Percentiles rank a stretch among this genome's conserved stretches.
phyloP scores from a whole-genome alignment of 2,113 vertebrate genomes.

The Aythya baeri region DNA sequence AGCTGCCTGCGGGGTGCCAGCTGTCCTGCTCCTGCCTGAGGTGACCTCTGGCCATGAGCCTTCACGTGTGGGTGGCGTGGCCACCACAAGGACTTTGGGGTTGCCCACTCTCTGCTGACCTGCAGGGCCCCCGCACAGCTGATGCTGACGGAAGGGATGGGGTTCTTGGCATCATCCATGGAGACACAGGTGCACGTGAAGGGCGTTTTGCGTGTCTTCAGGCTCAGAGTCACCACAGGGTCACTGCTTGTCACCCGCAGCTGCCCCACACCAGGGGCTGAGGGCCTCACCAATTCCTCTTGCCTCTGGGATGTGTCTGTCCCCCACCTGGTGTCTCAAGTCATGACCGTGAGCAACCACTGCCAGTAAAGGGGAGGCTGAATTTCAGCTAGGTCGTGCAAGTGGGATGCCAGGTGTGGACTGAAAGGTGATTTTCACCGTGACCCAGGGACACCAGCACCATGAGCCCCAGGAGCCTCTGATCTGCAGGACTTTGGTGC shows the following conservation, averaged over 20 bases:
- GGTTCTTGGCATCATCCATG: neutral
- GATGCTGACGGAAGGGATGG: neutral
- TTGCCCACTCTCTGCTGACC: neutral
- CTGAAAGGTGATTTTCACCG: neutral
- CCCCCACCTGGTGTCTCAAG: accelerated
- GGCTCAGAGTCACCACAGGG: neutral
- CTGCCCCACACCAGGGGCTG: accelerated
- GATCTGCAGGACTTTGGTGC: neutral
- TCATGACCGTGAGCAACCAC: neutral
- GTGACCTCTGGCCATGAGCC: neutral
- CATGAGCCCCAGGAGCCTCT: neutral
- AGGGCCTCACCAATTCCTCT: neutral
- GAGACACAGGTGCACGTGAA: neutral
- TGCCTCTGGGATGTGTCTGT: neutral
- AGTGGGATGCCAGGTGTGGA: neutral
- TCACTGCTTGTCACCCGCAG: neutral
- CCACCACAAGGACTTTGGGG: neutral
- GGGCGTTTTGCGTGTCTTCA: neutral
- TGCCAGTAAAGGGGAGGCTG: neutral
- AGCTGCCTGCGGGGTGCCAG: neutral
- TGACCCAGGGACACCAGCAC: neutral
- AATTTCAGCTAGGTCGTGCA: neutral
- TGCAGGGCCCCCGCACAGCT: too few species aligned
- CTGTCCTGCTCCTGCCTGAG: neutral
- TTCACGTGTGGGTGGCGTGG: accelerated